Base-by-base conservation (phyloP, 2,797 vertebrate species). In the Arrhamphus sclerolepis region DNA sequence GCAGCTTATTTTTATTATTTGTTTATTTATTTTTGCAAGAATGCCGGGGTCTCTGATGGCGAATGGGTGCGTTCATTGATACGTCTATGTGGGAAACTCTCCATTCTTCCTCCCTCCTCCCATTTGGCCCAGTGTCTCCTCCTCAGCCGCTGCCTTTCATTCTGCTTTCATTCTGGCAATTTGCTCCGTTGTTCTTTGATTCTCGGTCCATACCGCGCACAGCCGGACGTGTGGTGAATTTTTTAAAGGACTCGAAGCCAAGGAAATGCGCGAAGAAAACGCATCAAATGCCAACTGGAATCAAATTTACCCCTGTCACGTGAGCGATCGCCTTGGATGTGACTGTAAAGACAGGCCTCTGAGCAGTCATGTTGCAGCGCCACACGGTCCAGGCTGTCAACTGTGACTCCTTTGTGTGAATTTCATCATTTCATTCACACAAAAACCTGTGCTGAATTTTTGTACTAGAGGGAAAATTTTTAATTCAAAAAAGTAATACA, bases 51-150 rank as follows among this genome's bases (percentile, higher is more conserved):
- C 89, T 91, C 74, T 78, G 84, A 87, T 88, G 87, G 82, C 81
- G 85, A 89, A 87, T 83, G 85, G 89, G 90, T 80, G 90, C 88
- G 85, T 93, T 93, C 92, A 93, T 92, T 94, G 91, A 92, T 92
- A 89, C 87, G 88, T 92, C 86, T 91, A 78, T 78, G 67, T 85
- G 88, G 89, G 89, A 90, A 90, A 89, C 82, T 83, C 81, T 87
- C 21, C 86, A 78, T 78, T 77, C 86, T 79, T 73, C 75, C 84
- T 81, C 72, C 79, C 70, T 62, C 85, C 84, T 77, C 80, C 79
- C 77, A 60, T 85, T 79, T 72, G 70, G 56, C 70, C 67, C 60
- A 68, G 53, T 67, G 78, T 79, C 58, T 66, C 53, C 66, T 77
- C 71, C 66, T 75, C 70, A 62, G 34, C 60, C 56, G 51, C 56